A percentile compares a stretch with the other conserved stretches of the same genome.
Evolutionary conservation across 1,140 invertebrate species (phyloP).

Genomic region (Dolichoris vasculosae): DNA sequence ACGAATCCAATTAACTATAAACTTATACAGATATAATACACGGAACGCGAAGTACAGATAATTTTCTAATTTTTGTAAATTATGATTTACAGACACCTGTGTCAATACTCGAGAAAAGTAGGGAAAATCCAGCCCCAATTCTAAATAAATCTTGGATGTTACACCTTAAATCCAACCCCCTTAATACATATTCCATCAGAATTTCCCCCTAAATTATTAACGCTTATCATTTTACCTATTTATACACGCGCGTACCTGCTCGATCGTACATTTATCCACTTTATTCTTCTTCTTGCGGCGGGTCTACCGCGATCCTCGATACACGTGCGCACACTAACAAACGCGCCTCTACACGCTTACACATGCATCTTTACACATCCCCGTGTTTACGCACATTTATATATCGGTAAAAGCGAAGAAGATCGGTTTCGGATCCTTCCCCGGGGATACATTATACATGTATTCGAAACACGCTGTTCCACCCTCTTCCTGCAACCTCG

Average conservation of each 20-base stretch:
- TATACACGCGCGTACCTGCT: not conserved
- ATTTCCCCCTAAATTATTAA: constrained; percentile 15
- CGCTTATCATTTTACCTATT: constrained; percentile 22
- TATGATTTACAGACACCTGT: not conserved
- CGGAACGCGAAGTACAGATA: too few species aligned
- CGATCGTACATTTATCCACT: constrained; percentile 2
- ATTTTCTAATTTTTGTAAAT: not conserved
- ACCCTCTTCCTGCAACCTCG: constrained; percentile 41
- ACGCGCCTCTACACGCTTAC: too few species aligned
- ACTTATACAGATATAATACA: too few species aligned
- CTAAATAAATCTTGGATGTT: not conserved
- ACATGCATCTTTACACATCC: not conserved
- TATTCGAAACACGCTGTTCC: constrained; percentile 18
- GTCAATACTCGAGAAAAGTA: not conserved
- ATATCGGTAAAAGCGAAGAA: constrained; percentile 38
- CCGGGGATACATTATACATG: constrained; percentile 62
- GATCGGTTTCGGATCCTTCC: constrained; percentile 60
- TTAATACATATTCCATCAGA: not conserved
- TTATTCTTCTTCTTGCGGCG: constrained; percentile 4
- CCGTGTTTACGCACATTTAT: not conserved
- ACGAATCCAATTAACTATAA: too few species aligned
- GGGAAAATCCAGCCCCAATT: not conserved
- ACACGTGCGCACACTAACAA: not conserved
- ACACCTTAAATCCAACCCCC: not conserved
- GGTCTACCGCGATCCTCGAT: not conserved